A percentile compares a stretch with the other conserved stretches of the same genome.
phyloP scores from a whole-genome alignment of 2,113 vertebrate genomes.

The Gymnorhina tibicen region DNA sequence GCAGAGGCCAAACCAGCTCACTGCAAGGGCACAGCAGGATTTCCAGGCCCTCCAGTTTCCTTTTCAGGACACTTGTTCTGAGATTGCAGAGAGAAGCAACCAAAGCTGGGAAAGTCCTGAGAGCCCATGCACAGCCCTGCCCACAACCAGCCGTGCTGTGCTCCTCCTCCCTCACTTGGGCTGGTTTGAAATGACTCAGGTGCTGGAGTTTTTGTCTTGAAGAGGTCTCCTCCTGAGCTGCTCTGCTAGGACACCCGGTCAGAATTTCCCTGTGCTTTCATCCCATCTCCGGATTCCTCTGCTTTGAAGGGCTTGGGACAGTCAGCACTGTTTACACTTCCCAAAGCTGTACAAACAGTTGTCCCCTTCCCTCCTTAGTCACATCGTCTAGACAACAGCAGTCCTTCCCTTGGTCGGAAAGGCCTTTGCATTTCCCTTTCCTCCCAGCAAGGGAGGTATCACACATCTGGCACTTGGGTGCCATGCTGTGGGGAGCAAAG shows the following conservation, averaged over 20 bases:
- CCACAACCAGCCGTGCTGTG: fast-evolving
- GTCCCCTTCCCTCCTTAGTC: slow-evolving; percentile 36
- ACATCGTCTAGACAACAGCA: slow-evolving; percentile 32
- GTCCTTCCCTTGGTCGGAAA: not conserved
- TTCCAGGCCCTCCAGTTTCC: not conserved
- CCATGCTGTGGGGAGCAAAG: not conserved
- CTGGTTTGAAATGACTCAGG: not conserved
- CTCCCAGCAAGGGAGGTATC: not conserved
- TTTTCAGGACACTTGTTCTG: not conserved
- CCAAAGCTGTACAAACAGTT: slow-evolving; percentile 46
- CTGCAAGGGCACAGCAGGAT: not conserved
- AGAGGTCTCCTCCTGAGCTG: not conserved
- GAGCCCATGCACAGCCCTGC: not conserved
- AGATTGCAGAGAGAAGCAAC: not conserved
- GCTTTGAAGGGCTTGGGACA: slow-evolving; percentile 26
- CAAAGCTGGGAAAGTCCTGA: not conserved
- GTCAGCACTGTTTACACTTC: slow-evolving; percentile 16
- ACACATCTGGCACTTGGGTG: not conserved
- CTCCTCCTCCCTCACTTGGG: not conserved
- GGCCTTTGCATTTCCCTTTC: not conserved
- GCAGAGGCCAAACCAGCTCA: not conserved
- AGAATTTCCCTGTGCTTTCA: slow-evolving; percentile 23
- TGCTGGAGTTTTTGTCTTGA: not conserved
- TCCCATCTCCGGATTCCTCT: not conserved
- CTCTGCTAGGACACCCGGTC: not conserved